Conservation (phyloP, 2,113 vertebrate genomes). For the Callopanchax toddi region DNA sequence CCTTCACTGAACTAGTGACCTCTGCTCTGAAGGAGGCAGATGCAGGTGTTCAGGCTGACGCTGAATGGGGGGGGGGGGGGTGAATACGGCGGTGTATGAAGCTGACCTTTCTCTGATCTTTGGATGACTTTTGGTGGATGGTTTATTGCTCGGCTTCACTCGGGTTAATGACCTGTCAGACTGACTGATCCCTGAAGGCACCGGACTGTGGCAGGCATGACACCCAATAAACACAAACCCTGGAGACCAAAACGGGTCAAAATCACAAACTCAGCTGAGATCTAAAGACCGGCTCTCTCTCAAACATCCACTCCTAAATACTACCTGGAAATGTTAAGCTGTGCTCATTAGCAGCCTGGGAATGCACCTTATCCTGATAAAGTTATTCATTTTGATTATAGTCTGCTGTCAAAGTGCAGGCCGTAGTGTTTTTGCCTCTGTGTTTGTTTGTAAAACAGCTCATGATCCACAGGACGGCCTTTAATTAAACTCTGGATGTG, state of each 20-base stretch:
- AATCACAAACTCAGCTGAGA: background rate
- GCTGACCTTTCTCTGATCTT: constrained; percentile 62
- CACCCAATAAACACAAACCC: constrained; percentile 2
- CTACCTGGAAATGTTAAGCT: too few species aligned
- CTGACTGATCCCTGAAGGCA: constrained; percentile 44
- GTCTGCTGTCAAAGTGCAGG: too few species aligned
- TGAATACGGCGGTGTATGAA: constrained; percentile 23
- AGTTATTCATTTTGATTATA: too few species aligned
- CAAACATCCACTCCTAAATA: background rate
- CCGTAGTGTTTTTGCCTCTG: too few species aligned
- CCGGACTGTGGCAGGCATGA: constrained; percentile 15
- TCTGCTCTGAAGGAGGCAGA: background rate
- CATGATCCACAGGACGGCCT: too few species aligned
- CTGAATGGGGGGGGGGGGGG: background rate
- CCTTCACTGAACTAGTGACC: background rate
- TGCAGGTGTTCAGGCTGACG: background rate
- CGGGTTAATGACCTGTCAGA: constrained; percentile 62
- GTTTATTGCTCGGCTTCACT: constrained; percentile 25
- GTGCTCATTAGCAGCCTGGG: too few species aligned
- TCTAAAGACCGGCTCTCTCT: background rate
- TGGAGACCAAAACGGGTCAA: background rate
- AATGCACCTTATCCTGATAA: too few species aligned
- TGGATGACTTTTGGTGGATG: constrained; percentile 4
- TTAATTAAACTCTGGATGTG: too few species aligned
- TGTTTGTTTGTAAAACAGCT: too few species aligned